Evolutionary conservation across 2,113 vertebrate genomes (phyloP), one percentile per base, ranked within the genome.

Genomic region (Mesitornis unicolor): DNA sequence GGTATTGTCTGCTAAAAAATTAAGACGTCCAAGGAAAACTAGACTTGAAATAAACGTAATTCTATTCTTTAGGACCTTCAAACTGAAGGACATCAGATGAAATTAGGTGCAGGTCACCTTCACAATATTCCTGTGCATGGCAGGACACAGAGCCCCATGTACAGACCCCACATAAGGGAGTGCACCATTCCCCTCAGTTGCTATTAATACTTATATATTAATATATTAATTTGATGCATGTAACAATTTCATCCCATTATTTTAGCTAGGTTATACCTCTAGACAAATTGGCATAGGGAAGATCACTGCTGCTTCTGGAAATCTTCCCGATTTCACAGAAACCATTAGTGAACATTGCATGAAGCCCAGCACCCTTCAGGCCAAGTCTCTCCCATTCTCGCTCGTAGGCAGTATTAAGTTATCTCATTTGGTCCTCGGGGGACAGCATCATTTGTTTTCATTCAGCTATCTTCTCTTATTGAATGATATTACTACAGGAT

Each of bases 151-250:
- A 88, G 29, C 57, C 68, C 31, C 0, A 0, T 1, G 7, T 14
- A 40, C 50, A n/a, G n/a, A n/a, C n/a, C 20, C 31, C 56, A 60
- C 2, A 0, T 0, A 9, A 33, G n/a, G 35, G 42, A 86, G 47
- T 4, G 20, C 74, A 15, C 12, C 35, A 2, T 25, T 18, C 43
- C 53, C 28, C 25, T 12, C 12, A 20, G 33, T 1, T 42, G 48
- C 47, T 57, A 12, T 33, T 53, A 74, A 89, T 3, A 84, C 64
- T 24, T n/a, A n/a, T n/a, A n/a, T n/a, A n/a, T n/a, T n/a, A n/a
- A n/a, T n/a, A n/a, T n/a, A n/a, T n/a, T n/a, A n/a, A 54, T 17
- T 10, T 64, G 61, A 80, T 43, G 18, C 50, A 60, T 18, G 5
- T 2, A 14, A 21, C 61, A 14, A 67, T 69, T 69, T 26, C 36